Percentiles rank a stretch among this genome's conserved stretches.
Conservation (phyloP, 2,888 invertebrate species). For the Hyposoter dolosus region DNA sequence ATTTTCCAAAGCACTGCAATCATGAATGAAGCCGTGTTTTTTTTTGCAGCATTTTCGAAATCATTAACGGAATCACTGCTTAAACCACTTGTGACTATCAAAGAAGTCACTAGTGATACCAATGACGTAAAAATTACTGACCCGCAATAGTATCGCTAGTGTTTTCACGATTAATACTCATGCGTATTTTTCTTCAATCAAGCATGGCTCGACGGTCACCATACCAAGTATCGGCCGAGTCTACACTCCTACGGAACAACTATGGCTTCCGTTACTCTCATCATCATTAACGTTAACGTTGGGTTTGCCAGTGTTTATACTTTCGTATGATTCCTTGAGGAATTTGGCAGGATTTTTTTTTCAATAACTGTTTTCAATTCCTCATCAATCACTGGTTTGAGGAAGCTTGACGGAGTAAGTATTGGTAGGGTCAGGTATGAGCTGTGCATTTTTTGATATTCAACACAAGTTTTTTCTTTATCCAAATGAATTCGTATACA, state of each 20-base stretch:
- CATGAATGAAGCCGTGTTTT: not conserved
- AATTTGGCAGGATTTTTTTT: not conserved
- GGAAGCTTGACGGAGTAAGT: not conserved
- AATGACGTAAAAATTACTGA: no score
- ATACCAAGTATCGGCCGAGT: no score
- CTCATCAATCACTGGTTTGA: not conserved
- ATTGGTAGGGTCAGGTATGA: not conserved
- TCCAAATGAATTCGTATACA: not conserved
- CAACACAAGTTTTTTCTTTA: not conserved
- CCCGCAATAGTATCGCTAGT: no score
- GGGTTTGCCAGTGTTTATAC: not conserved
- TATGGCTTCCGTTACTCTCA: not conserved
- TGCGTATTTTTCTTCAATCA: no score
- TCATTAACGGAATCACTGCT: not conserved
- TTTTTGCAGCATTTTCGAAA: not conserved
- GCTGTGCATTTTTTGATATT: not conserved
- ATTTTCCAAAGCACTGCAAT: not conserved
- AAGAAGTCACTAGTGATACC: no score
- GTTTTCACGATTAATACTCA: no score
- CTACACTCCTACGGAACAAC: not conserved
- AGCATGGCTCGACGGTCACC: no score
- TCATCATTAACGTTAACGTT: not conserved
- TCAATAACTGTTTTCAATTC: not conserved
- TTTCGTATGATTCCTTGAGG: not conserved
- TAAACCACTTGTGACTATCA: no score